Conservation (phyloP, 2,113 vertebrate species). For the Neodontobutis hainanensis region DNA sequence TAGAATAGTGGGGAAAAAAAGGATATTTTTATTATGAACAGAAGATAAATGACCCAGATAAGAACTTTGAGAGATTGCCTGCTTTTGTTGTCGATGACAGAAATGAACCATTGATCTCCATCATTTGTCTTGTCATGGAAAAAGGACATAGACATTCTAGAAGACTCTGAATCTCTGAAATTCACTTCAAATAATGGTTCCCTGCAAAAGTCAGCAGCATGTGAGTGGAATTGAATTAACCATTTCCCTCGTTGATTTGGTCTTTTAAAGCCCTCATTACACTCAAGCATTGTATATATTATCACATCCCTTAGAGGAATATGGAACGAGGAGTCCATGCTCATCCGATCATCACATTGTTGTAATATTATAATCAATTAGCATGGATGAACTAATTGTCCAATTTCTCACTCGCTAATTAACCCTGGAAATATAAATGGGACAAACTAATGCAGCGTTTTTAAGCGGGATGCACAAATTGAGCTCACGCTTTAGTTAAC, state of each 20-base stretch:
- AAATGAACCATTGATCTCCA: conserved; percentile 40
- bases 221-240: conserved; percentile 72
- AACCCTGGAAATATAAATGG: conserved; percentile 67
- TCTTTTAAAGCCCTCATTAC: conserved; percentile 75
- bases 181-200: conserved; percentile 44
- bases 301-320: conserved; percentile 68
- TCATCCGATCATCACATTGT: conserved; percentile 68
- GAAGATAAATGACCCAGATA: conserved; percentile 40
- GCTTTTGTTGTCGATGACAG: conserved; percentile 45
- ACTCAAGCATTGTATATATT: conserved; percentile 71
- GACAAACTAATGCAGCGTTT: conserved; percentile 60
- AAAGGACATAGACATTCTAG: conserved; percentile 38
- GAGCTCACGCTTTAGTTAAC: conserved; percentile 59
- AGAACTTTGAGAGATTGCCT: conserved; percentile 36
- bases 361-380: conserved; percentile 79
- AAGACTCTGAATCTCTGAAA: conserved; percentile 31
- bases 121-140: conserved; percentile 47
- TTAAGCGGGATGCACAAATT: conserved; percentile 50
- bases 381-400: conserved; percentile 71
- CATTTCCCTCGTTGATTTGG: conserved; percentile 72
- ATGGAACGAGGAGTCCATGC: conserved; percentile 49
- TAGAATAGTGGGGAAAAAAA: background rate
- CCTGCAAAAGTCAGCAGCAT: conserved; percentile 47
- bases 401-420: conserved; percentile 75
- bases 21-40: conserved; percentile 28